phyloP scores from a whole-genome alignment of 2,888 invertebrate genomes.

The Archaeoteleia sp. region DNA sequence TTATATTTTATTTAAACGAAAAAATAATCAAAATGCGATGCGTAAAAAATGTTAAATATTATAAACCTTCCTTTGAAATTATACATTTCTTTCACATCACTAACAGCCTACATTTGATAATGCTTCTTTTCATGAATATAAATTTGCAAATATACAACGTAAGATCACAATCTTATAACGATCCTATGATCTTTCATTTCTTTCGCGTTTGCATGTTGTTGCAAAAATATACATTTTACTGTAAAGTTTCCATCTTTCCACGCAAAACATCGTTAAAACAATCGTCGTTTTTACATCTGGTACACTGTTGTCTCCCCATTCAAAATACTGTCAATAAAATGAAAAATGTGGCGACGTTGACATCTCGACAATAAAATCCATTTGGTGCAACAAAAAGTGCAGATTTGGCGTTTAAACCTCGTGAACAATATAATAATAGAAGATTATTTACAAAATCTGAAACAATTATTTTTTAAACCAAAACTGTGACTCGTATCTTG shows the following conservation, averaged over 20 bases:
- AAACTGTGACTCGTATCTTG: constrained; percentile 7
- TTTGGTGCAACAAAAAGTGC: constrained; percentile 9
- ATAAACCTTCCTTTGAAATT: constrained; percentile 9
- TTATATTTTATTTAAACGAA: too few species aligned
- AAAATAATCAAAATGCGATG: too few species aligned
- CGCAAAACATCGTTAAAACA: constrained; percentile 1
- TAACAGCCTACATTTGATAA: too few species aligned
- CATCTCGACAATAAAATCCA: neutral
- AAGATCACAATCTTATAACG: constrained; percentile 22
- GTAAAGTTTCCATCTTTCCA: constrained; percentile 14
- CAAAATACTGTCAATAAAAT: too few species aligned
- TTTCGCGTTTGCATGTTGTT: constrained; percentile 5
- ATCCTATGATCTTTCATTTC: constrained; percentile 12
- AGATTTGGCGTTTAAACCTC: constrained; percentile 7
- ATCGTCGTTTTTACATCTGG: too few species aligned
- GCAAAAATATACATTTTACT: constrained; percentile 22
- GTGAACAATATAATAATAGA: constrained; percentile 16
- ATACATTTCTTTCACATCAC: neutral
- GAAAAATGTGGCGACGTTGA: neutral
- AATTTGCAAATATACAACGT: constrained; percentile 14
- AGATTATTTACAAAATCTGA: constrained; percentile 23
- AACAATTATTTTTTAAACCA: constrained; percentile 3
- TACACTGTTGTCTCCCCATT: too few species aligned
- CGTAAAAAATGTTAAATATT: too few species aligned
- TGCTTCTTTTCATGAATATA: too few species aligned